A percentile compares a stretch with the other conserved stretches of the same genome.
Evolutionary conservation across 2,797 vertebrate species (phyloP).

Genomic region (Cyprinodon diabolis): DNA sequence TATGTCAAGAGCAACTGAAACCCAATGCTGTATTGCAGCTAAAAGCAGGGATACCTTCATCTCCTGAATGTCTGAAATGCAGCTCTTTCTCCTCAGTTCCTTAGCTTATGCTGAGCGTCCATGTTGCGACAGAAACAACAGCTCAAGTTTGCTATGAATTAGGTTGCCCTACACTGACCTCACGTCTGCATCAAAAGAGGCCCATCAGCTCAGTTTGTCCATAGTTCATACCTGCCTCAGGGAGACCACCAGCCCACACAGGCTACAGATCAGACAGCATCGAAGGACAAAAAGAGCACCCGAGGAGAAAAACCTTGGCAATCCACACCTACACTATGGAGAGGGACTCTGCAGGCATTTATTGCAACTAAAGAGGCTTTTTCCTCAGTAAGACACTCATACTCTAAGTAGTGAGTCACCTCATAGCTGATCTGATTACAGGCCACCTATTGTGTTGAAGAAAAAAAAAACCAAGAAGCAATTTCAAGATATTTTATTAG

Average conservation of each 20-base stretch:
- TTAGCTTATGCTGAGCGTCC: conserved; percentile 32
- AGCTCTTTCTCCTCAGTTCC: conserved; percentile 11
- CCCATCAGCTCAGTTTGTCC: conserved; percentile 46
- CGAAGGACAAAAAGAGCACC: conserved; percentile 11
- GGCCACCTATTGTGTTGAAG: conserved; percentile 8
- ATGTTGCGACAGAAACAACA: conserved; percentile 46
- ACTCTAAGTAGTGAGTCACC: conserved; percentile 47
- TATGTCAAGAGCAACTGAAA: background rate
- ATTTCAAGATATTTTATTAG: conserved; percentile 22
- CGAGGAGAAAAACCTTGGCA: conserved; percentile 14
- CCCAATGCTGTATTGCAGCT: background rate
- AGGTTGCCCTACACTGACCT: conserved; percentile 40
- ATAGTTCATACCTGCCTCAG: conserved; percentile 49
- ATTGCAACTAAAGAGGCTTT: conserved; percentile 36
- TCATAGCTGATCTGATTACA: conserved; percentile 52
- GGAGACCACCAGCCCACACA: conserved; percentile 54
- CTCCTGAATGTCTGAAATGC: background rate
- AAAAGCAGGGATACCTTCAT: background rate
- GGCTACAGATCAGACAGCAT: conserved; percentile 35
- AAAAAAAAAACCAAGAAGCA: conserved; percentile 15
- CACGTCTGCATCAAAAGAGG: conserved; percentile 55
- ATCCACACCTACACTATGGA: conserved; percentile 53
- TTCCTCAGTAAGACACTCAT: conserved; percentile 24
- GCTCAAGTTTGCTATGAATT: conserved; percentile 45
- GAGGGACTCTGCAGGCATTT: conserved; percentile 28